Percentiles rank a stretch among this genome's conserved stretches.
Conservation (phyloP, 2,113 vertebrate species). For the Harpagus bidentatus region DNA sequence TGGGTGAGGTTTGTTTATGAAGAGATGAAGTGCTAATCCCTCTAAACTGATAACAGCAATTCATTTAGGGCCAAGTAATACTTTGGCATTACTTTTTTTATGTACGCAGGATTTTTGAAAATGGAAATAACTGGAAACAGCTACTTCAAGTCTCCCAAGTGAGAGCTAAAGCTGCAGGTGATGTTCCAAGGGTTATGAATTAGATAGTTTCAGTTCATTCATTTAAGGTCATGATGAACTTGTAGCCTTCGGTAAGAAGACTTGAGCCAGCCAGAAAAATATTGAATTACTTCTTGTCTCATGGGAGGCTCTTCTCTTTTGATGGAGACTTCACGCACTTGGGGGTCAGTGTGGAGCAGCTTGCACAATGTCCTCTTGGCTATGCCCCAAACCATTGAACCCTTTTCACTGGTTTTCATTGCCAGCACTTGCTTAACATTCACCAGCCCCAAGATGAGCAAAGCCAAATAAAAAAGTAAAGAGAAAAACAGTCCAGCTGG, state of each 20-base stretch:
- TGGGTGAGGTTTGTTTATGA: neutral
- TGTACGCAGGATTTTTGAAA: constrained; percentile 15
- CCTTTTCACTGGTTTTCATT: constrained; percentile 13
- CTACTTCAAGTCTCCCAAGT: constrained; percentile 47
- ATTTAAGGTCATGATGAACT: constrained; percentile 10
- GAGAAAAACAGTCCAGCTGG: constrained; percentile 21
- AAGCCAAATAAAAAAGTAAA: neutral
- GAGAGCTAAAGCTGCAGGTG: constrained; percentile 47
- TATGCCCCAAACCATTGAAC: constrained; percentile 27
- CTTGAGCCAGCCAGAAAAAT: constrained; percentile 9
- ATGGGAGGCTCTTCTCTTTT: constrained; percentile 29
- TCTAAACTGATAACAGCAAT: neutral
- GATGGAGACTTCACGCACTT: constrained; percentile 49
- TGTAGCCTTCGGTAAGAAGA: constrained; percentile 6
- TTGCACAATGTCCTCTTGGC: constrained; percentile 44
- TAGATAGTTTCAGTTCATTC: constrained; percentile 41
- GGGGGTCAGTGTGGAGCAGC: constrained; percentile 43
- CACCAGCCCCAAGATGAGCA: neutral
- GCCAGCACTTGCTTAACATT: constrained; percentile 48
- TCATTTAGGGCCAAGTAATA: neutral
- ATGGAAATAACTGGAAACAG: constrained; percentile 44
- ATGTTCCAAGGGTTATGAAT: constrained; percentile 24
- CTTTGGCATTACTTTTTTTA: neutral
- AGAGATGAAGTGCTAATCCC: neutral
- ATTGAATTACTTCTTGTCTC: constrained; percentile 45